These are phyloP conservation scores for Lapara coniferarum DNA, from an alignment of 2,888 invertebrate species.

Conservation along the genomic window DNA sequence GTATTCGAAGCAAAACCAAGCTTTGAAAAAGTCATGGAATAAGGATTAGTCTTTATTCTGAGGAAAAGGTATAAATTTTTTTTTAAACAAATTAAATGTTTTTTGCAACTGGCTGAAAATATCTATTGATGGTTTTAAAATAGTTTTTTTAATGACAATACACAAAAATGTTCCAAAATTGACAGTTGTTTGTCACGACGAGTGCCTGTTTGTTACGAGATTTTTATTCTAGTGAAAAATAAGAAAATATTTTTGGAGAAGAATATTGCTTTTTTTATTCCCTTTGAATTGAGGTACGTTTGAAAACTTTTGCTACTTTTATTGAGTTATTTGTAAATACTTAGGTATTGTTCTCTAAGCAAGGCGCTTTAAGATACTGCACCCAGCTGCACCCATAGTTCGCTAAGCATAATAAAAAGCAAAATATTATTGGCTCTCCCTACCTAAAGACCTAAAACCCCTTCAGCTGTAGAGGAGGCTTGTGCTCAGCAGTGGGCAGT, in stretches of 20 bases:
- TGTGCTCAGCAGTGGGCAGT: too few species aligned
- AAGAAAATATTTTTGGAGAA: not conserved
- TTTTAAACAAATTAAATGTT: not conserved
- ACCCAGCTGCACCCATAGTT: too few species aligned
- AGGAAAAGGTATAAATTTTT: not conserved
- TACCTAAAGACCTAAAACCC: too few species aligned
- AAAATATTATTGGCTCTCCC: too few species aligned
- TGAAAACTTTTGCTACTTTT: not conserved
- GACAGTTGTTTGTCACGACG: constrained; percentile 59
- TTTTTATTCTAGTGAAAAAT: constrained; percentile 44
- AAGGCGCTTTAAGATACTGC: too few species aligned
- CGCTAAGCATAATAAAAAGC: too few species aligned
- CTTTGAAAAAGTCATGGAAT: too few species aligned
- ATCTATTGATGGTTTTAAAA: not conserved
- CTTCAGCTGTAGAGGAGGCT: too few species aligned
- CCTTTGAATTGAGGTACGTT: constrained; percentile 1
- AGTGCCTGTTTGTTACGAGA: constrained; percentile 51
- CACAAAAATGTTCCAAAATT: constrained; percentile 59
- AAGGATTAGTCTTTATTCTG: too few species aligned
- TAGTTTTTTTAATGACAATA: constrained; percentile 37
- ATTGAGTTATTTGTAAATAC: not conserved
- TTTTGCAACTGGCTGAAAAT: not conserved
- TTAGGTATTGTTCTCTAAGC: too few species aligned
- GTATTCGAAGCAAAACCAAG: too few species aligned
- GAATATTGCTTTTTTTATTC: not conserved